Base-by-base conservation (phyloP, 1,140 invertebrate species). In the Hormaphis cornu region DNA sequence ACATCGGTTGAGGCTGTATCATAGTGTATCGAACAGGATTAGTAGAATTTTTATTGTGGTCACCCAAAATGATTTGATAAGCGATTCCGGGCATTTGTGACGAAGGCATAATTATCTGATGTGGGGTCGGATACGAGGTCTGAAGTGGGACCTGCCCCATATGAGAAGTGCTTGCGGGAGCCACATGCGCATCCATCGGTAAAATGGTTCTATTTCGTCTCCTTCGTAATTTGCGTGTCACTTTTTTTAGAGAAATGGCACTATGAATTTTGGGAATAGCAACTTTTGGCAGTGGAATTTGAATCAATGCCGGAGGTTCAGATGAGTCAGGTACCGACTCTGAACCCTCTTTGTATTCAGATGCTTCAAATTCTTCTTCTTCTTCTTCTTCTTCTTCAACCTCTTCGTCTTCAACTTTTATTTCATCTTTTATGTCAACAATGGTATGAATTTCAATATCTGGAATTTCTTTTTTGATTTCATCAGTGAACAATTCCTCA, bases 131-230 rank as follows among this genome's bases (percentile, higher is more conserved):
- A n/a, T n/a, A n/a, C n/a, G n/a, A n/a, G n/a, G n/a, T n/a, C n/a
- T n/a, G n/a, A 8, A n/a, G 12, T 12, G 59, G 8, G 3, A 44
- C 9, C 20, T 48, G 61, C 16, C 50, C 61, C 16, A 66, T 20
- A 8, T 50, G 40, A 24, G 61, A n/a, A 20, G 18, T 33, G 20
- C n/a, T 48, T 22, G 28, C 18, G n/a, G 44, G 14, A 33, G 18
- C 18, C 50, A 48, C 35, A 0, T 42, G 14, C 7, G 12, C 26
- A 5, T 24, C 33, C 61, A 66, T 66, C 1, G 61, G 61, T 33
- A 66, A 50, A 50, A 66, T 66, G 22, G 61, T 24, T 66, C 61
- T 66, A 33, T 20, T 66, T 22, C 61, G 54, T 18, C 54, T 35
- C 14, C 37, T 24, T n/a, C n/a, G 44, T 22, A 18, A 42, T 35